Evolutionary conservation across 2,888 invertebrate species (phyloP).

Genomic region (Xylophagus ater): DNA sequence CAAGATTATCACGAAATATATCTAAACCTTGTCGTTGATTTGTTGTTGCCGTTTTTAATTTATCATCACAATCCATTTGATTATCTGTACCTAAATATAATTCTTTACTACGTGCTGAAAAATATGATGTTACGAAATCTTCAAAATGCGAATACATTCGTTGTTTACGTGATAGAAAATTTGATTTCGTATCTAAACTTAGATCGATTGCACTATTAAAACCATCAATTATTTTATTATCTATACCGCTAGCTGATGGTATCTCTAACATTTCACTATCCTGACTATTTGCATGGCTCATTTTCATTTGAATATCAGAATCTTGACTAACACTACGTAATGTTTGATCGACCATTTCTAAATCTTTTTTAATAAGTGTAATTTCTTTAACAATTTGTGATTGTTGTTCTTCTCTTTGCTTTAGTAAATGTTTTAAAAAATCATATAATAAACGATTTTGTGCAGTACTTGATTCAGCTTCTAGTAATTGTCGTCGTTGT

Average conservation of each 20-base stretch:
- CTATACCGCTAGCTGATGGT: background rate
- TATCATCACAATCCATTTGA: slow-evolving; percentile 16
- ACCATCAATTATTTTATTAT: background rate
- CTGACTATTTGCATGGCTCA: too few relatives aligned
- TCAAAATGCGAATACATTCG: slow-evolving; percentile 56
- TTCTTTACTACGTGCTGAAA: slow-evolving; percentile 63
- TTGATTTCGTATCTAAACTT: slow-evolving; percentile 9
- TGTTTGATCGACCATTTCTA: slow-evolving; percentile 58
- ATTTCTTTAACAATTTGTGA: slow-evolving; percentile 59
- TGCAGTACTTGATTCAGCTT: slow-evolving; percentile 67
- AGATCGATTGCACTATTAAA: slow-evolving; percentile 7
- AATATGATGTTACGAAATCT: slow-evolving; percentile 79
- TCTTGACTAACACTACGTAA: slow-evolving; percentile 29
- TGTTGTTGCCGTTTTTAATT: slow-evolving; percentile 2
- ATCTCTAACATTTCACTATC: background rate
- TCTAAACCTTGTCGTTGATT: slow-evolving; percentile 44
- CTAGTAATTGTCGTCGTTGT: slow-evolving; percentile 65
- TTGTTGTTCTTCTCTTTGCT: slow-evolving; percentile 57
- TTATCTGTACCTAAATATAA: slow-evolving; percentile 48
- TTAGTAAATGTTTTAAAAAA: slow-evolving; percentile 65
- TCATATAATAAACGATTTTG: slow-evolving; percentile 74
- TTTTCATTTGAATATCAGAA: background rate
- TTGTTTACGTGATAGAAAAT: slow-evolving; percentile 16
- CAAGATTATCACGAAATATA: slow-evolving; percentile 72
- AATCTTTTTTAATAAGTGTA: slow-evolving; percentile 60